Conservation (phyloP, 2,888 invertebrate genomes). For the Hyalella azteca region DNA sequence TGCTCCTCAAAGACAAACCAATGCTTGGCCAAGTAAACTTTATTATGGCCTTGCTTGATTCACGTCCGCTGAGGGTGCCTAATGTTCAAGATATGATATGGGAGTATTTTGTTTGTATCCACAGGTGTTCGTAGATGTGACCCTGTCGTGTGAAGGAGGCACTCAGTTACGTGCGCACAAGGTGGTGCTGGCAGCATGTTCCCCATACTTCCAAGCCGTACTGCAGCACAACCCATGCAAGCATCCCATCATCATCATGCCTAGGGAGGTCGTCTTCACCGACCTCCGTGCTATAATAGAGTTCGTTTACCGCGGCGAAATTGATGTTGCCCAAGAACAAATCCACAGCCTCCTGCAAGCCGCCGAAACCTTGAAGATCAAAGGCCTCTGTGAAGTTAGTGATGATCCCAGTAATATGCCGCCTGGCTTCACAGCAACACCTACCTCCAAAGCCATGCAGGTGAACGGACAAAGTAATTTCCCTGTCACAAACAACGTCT, state of each 20-base stretch:
- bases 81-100: background rate
- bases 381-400: conserved; percentile 57
- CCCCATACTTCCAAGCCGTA: conserved; percentile 61
- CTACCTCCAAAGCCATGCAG: conserved; percentile 43
- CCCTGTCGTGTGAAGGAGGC: conserved; percentile 58
- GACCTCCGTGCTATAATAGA: conserved; percentile 80
- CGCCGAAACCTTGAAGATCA: conserved; percentile 57
- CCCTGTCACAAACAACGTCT: conserved; percentile 4
- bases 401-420: conserved; percentile 57
- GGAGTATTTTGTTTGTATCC: too few species aligned
- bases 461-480: conserved; percentile 35
- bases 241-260: conserved; percentile 64
- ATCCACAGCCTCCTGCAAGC: conserved; percentile 73
- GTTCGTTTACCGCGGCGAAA: conserved; percentile 81
- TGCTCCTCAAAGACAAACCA: too few species aligned
- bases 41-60: too few species aligned
- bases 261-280: conserved; percentile 75
- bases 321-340: conserved; percentile 78
- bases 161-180: conserved; percentile 57
- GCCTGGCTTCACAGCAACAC: conserved; percentile 58
- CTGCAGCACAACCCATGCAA: conserved; percentile 62
- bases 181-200: conserved; percentile 60
- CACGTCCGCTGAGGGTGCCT: background rate
- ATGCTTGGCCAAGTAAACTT: too few species aligned
- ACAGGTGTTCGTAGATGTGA: conserved; percentile 54